Evolutionary conservation across 1,140 invertebrate species (phyloP).

Genomic region (Apis cerana): DNA sequence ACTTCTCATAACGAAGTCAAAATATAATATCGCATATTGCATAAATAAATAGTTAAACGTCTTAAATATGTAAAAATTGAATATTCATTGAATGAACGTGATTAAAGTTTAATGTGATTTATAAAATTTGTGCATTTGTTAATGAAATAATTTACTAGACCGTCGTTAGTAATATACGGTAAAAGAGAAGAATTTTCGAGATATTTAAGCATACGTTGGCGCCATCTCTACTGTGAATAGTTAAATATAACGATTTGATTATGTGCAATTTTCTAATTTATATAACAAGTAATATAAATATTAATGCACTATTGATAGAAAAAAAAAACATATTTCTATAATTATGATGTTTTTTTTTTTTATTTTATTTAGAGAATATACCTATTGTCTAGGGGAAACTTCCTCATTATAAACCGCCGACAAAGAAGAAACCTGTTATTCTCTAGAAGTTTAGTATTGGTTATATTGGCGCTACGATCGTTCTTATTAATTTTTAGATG

Average conservation of each 20-base stretch:
- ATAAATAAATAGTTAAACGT: conserved; percentile 20
- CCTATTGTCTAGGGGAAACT: background rate
- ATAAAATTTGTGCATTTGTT: background rate
- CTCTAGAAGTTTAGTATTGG: background rate
- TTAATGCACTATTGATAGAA: background rate
- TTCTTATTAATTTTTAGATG: background rate
- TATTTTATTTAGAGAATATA: background rate
- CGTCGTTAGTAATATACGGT: background rate
- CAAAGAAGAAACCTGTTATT: background rate
- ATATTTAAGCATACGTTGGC: conserved; percentile 22
- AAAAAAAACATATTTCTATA: background rate
- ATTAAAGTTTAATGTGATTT: conserved; percentile 13
- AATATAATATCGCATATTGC: background rate
- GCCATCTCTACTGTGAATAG: conserved; percentile 12
- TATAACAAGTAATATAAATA: too few relatives aligned
- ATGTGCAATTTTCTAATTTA: background rate
- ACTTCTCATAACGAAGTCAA: background rate
- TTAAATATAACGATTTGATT: background rate
- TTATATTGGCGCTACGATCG: background rate
- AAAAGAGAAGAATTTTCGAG: background rate
- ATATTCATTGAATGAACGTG: conserved; percentile 12
- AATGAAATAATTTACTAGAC: conserved; percentile 12
- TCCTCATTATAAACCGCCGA: background rate
- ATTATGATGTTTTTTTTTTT: too few relatives aligned
- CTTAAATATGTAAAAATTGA: background rate